phyloP scores from a whole-genome alignment of 2,113 vertebrate species.

The Pagrus major region DNA sequence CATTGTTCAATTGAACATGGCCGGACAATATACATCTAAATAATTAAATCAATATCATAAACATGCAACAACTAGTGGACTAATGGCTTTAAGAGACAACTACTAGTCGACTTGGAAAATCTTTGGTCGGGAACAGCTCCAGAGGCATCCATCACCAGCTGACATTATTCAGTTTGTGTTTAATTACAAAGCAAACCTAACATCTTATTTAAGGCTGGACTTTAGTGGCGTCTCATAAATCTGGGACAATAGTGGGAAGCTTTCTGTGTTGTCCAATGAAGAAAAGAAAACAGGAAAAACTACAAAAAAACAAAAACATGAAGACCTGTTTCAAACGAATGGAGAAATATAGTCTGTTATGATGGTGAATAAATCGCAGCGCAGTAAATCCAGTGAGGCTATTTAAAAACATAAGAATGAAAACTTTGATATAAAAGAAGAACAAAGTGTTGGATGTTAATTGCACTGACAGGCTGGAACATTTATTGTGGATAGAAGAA shows the following conservation, averaged over 20 bases:
- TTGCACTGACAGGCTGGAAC: conserved; percentile 19
- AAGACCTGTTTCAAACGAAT: neutral
- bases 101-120: no score
- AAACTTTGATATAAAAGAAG: neutral
- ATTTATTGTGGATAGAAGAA: conserved; percentile 10
- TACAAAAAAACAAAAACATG: neutral
- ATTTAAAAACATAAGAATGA: conserved; percentile 1
- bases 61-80: no score
- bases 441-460: neutral
- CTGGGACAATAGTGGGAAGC: neutral
- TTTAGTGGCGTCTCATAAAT: neutral
- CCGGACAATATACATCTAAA: no score
- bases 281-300: neutral
- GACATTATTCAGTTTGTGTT: neutral
- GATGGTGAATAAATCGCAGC: neutral
- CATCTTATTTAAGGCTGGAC: neutral
- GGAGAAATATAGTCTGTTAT: neutral
- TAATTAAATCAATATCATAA: no score
- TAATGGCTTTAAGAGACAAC: no score
- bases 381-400: neutral
- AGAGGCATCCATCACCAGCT: conserved; percentile 14
- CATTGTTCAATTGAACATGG: no score
- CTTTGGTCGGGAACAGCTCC: no score
- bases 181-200: conserved; percentile 5
- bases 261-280: neutral